Conservation (phyloP, 2,888 invertebrate species). For the Biston betularia region DNA sequence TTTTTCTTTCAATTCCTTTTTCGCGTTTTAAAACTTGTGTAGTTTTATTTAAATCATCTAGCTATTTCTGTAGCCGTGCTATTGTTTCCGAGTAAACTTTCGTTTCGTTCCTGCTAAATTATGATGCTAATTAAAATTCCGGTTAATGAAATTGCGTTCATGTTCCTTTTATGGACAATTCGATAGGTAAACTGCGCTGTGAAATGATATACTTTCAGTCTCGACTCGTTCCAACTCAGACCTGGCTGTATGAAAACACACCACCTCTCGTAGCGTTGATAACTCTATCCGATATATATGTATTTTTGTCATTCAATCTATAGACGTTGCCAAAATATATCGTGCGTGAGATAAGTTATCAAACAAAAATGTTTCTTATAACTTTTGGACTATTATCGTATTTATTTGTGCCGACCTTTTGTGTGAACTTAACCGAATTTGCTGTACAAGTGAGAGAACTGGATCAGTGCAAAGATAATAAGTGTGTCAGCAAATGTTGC, state of each 20-base stretch:
- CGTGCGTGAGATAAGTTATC: constrained; percentile 21
- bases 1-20: too few relatives aligned
- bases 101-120: constrained; percentile 5
- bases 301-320: constrained; percentile 30
- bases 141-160: constrained; percentile 5
- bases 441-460: constrained; percentile 24
- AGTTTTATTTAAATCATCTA: not conserved
- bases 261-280: constrained; percentile 11
- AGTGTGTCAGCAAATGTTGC: constrained; percentile 64
- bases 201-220: not conserved
- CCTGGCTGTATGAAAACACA: not conserved
- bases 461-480: constrained; percentile 42
- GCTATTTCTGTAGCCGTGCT: not conserved
- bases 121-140: constrained; percentile 8
- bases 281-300: constrained; percentile 17
- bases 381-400: not conserved
- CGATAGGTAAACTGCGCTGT: not conserved
- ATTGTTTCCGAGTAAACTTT: not conserved
- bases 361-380: constrained; percentile 7
- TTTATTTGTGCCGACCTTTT: not conserved
- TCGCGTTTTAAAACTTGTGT: not conserved
- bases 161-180: not conserved
- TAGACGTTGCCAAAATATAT: constrained; percentile 28
- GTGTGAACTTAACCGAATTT: constrained; percentile 27
- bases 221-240: constrained; percentile 2